Evolutionary conservation across 1,140 invertebrate genomes (phyloP).

Genomic region (Drosophila repletoides): DNA sequence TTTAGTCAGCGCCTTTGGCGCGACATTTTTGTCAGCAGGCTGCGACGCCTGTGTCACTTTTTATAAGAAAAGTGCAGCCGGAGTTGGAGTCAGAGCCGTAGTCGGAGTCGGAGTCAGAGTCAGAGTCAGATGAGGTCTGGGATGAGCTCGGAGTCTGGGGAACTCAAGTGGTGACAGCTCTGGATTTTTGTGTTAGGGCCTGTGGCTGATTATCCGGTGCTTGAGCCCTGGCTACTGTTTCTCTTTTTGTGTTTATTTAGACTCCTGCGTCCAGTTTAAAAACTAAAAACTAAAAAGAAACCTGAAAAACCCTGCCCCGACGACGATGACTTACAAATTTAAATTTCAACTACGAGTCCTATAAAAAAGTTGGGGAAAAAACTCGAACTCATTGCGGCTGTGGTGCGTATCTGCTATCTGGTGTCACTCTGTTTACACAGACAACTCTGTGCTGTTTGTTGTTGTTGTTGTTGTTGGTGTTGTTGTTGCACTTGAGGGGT

Average conservation of each 20-base stretch:
- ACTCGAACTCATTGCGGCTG: constrained; percentile 49
- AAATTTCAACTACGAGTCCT: too few relatives aligned
- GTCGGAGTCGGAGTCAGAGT: constrained; percentile 1
- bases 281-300: too few relatives aligned
- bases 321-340: constrained; percentile 60
- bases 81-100: constrained; percentile 8
- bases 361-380: constrained; percentile 18
- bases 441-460: constrained; percentile 67
- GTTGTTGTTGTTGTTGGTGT: constrained; percentile 31
- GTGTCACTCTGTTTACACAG: constrained; percentile 64
- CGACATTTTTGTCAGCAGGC: constrained; percentile 66
- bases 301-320: constrained; percentile 17
- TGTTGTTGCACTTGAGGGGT: constrained; percentile 64
- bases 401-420: constrained; percentile 43
- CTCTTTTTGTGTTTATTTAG: constrained; percentile 58
- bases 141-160: constrained; percentile 14
- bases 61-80: constrained; percentile 54
- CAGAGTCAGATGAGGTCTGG: not conserved
- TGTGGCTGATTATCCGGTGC: constrained; percentile 61
- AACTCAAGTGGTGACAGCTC: constrained; percentile 71
- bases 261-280: constrained; percentile 72
- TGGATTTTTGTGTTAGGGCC: constrained; percentile 37
- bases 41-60: constrained; percentile 54
- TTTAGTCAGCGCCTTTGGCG: constrained; percentile 36
- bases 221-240: constrained; percentile 46